Evolutionary conservation across 2,797 vertebrate species (phyloP).

Genomic region (Crypturellus tataupa): DNA sequence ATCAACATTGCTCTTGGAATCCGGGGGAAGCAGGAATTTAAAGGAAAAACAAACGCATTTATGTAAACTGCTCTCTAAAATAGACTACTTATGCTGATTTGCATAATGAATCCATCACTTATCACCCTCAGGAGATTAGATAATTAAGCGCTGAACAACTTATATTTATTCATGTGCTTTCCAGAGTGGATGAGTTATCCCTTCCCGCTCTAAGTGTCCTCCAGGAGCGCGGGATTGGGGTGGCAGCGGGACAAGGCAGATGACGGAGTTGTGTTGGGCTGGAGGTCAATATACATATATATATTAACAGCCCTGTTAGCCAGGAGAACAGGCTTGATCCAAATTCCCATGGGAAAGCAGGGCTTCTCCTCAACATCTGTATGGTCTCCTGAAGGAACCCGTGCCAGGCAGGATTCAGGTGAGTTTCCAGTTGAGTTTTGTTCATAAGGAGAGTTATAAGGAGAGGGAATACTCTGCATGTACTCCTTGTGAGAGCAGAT

Average conservation of each 20-base stretch:
- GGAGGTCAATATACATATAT: background rate
- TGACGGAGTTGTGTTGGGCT: background rate
- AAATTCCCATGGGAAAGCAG: background rate
- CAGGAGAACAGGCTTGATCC: background rate
- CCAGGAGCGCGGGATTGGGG: slow-evolving; percentile 5
- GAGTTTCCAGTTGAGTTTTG: too few species aligned
- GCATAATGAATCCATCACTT: slow-evolving; percentile 69
- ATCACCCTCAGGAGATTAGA: slow-evolving; percentile 63
- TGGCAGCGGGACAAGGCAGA: background rate
- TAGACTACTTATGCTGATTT: slow-evolving; percentile 68
- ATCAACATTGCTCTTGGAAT: background rate
- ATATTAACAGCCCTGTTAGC: background rate
- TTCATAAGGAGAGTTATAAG: too few species aligned
- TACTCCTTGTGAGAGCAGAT: background rate
- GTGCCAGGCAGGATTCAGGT: too few species aligned
- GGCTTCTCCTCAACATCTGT: background rate
- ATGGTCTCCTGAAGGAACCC: background rate
- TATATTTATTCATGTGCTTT: slow-evolving; percentile 72
- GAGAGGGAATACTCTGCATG: too few species aligned
- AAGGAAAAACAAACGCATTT: slow-evolving; percentile 70
- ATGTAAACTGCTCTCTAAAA: slow-evolving; percentile 67
- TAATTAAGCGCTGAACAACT: slow-evolving; percentile 74
- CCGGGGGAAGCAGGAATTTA: slow-evolving; percentile 49
- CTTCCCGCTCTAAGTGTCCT: background rate
- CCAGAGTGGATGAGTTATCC: slow-evolving; percentile 35